Evolutionary conservation across 2,888 invertebrate genomes (phyloP).

Genomic region (Ceraclea dissimilis): DNA sequence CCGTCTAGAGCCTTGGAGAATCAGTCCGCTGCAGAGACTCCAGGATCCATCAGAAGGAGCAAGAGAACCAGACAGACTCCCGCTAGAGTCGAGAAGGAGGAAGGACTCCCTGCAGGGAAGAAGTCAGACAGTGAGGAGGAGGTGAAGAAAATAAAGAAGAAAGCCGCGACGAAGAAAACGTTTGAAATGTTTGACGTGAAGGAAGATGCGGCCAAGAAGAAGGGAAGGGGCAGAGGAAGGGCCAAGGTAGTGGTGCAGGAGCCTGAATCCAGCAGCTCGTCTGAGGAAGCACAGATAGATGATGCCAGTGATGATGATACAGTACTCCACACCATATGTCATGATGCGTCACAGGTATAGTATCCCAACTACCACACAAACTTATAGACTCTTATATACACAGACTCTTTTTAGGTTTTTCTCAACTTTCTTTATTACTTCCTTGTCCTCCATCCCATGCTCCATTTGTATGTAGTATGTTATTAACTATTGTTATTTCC

Average conservation of each 20-base stretch:
- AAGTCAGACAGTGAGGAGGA: conserved; percentile 9
- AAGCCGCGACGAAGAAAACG: background rate
- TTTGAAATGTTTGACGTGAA: conserved; percentile 8
- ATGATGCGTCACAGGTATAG: conserved; percentile 32
- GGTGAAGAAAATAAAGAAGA: conserved; percentile 7
- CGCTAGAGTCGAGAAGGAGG: background rate
- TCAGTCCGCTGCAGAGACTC: background rate
- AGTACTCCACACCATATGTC: conserved; percentile 42
- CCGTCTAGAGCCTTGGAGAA: conserved; percentile 6
- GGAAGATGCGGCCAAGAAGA: conserved; percentile 7
- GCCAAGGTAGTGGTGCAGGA: background rate
- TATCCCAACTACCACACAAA: too few relatives aligned
- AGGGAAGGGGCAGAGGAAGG: background rate
- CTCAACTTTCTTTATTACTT: too few relatives aligned
- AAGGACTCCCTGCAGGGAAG: background rate
- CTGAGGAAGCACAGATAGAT: background rate
- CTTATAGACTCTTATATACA: too few relatives aligned
- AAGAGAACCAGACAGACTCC: conserved; percentile 5
- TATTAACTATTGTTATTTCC: too few relatives aligned
- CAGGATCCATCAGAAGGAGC: conserved; percentile 8
- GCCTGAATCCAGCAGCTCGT: background rate
- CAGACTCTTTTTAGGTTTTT: too few relatives aligned
- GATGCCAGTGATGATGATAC: conserved; percentile 31
- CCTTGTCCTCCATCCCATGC: too few relatives aligned
- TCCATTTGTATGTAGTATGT: too few relatives aligned